These are phyloP conservation scores for Laterallus jamaicensis DNA, from an alignment of 2,113 vertebrate species.

Conservation along the genomic window DNA sequence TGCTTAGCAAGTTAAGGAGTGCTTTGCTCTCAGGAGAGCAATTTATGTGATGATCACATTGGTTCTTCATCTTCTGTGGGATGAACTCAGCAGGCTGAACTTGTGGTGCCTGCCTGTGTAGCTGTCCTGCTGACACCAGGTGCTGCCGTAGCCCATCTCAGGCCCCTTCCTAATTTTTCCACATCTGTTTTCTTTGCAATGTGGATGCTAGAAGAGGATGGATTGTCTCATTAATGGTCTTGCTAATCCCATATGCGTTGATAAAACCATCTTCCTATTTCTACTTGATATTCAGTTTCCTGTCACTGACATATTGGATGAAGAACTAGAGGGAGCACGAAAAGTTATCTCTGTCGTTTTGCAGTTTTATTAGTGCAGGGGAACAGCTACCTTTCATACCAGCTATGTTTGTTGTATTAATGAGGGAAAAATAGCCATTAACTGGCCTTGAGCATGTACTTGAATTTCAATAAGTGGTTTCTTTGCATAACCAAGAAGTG, in stretches of 20 bases:
- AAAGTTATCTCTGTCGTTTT: conserved; percentile 9
- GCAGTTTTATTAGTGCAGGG: background rate
- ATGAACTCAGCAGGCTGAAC: background rate
- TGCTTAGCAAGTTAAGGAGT: background rate
- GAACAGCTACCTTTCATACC: conserved; percentile 28
- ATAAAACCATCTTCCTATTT: background rate
- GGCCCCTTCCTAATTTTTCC: background rate
- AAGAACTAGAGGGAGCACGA: background rate
- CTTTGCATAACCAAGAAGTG: conserved; percentile 13
- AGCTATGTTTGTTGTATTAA: conserved; percentile 60
- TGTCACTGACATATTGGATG: background rate
- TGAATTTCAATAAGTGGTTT: conserved; percentile 53
- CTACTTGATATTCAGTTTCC: background rate
- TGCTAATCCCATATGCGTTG: rapidly evolving
- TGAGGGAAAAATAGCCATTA: conserved; percentile 64
- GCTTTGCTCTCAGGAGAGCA: background rate
- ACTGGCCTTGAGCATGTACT: conserved; percentile 45
- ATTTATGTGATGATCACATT: background rate
- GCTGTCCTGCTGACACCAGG: background rate
- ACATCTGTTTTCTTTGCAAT: background rate
- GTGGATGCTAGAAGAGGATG: background rate
- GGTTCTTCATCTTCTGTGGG: background rate
- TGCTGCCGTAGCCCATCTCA: rapidly evolving
- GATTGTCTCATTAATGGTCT: background rate
- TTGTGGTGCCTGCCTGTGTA: rapidly evolving